phyloP scores from a whole-genome alignment of 2,797 vertebrate species.

The Onychomys torridus region DNA sequence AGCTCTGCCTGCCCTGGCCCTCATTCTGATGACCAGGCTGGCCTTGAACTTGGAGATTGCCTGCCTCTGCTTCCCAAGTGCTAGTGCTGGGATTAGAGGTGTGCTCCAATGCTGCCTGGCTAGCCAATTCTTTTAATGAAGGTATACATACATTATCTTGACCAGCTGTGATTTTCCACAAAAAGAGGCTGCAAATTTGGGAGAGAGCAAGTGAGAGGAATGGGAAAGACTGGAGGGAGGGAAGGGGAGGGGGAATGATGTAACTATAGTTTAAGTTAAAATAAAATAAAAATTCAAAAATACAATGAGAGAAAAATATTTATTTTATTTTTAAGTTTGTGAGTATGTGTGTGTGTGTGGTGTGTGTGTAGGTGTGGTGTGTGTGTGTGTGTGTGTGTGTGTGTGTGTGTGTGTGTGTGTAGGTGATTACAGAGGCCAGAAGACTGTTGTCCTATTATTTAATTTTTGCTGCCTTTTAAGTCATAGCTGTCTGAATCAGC shows the following conservation, averaged over 20 bases:
- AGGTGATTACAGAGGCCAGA: neutral
- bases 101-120: neutral
- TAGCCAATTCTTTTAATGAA: neutral
- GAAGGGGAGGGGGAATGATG: neutral
- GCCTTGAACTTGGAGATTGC: neutral
- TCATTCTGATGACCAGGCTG: neutral
- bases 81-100: neutral
- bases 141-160: neutral
- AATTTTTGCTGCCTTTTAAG: too few relatives aligned
- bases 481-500: too few relatives aligned
- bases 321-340: neutral
- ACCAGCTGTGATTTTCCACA: neutral
- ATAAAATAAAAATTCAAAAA: neutral
- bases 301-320: neutral
- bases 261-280: neutral
- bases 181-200: neutral
- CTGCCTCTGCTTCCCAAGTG: neutral
- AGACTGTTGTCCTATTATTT: neutral
- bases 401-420: neutral
- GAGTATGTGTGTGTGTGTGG: too few relatives aligned
- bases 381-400: neutral
- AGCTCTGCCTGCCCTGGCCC: too few relatives aligned
- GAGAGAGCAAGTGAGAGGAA: neutral
- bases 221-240: neutral
- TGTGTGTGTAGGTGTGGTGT: too few relatives aligned